phyloP scores from a whole-genome alignment of 2,113 vertebrate genomes.

The Elanus axillaris region DNA sequence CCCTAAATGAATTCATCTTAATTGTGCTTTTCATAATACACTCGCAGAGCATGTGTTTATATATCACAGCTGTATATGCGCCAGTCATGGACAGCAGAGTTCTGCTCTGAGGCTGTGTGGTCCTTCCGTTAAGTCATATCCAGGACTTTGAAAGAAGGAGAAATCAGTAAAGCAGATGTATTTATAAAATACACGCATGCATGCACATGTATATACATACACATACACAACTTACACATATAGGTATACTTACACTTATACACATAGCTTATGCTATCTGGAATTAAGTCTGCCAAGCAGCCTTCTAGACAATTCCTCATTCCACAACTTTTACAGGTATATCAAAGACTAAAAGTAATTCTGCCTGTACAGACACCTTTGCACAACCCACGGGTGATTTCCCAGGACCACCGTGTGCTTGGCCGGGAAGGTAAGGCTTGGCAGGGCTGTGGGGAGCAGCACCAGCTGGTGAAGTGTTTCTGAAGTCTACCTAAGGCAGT shows the following conservation, averaged over 20 bases:
- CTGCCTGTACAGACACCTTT: background rate
- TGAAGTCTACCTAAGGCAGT: background rate
- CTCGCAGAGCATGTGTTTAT: background rate
- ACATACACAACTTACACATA: background rate
- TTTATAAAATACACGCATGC: background rate
- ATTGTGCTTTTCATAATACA: background rate
- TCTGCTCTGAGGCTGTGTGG: background rate
- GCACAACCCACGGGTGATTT: background rate
- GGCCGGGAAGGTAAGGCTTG: background rate
- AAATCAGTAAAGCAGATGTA: background rate
- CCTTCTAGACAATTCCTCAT: background rate
- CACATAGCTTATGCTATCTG: background rate
- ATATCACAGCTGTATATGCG: background rate
- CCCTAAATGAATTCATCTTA: background rate
- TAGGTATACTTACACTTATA: background rate
- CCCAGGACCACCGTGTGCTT: background rate
- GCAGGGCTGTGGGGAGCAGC: conserved; percentile 34
- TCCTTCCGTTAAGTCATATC: background rate
- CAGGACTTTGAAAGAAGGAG: background rate
- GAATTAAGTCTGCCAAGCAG: background rate
- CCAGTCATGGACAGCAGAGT: background rate
- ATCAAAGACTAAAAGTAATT: background rate
- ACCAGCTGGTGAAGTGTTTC: conserved; percentile 45
- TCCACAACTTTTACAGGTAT: background rate
- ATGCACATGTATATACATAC: too few relatives aligned